Percentiles rank a stretch among this genome's conserved stretches.
phyloP scores from a whole-genome alignment of 1,140 invertebrate species.

The Marisa cornuarietis region DNA sequence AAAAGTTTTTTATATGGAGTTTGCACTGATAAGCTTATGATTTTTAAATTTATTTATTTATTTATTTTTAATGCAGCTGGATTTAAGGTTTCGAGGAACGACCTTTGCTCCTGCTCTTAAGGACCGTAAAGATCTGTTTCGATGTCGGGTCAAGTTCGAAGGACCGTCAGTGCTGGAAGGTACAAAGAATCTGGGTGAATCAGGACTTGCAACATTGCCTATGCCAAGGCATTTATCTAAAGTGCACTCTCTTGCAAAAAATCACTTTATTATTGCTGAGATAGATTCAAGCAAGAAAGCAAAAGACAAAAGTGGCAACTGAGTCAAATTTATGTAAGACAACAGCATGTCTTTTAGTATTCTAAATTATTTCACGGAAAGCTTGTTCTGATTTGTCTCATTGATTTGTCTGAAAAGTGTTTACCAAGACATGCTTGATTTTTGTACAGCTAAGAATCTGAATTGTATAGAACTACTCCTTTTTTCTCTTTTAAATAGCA shows the following conservation, averaged over 20 bases:
- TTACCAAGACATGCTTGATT: too few relatives aligned
- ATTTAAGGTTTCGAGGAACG: slow-evolving; percentile 35
- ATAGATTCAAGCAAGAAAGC: slow-evolving; percentile 23
- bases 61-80: slow-evolving; percentile 28
- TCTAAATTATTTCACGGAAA: too few relatives aligned
- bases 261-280: slow-evolving; percentile 35
- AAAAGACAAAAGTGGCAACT: not conserved
- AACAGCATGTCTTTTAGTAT: too few relatives aligned
- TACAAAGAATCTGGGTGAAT: slow-evolving; percentile 36
- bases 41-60: not conserved
- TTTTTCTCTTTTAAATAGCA: too few relatives aligned
- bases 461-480: too few relatives aligned
- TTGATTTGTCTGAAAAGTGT: too few relatives aligned
- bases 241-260: slow-evolving; percentile 40
- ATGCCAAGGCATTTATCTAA: slow-evolving; percentile 36
- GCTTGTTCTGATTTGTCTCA: too few relatives aligned
- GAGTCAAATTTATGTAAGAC: too few relatives aligned
- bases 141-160: slow-evolving; percentile 47
- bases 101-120: slow-evolving; percentile 27
- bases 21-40: slow-evolving; percentile 1
- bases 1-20: not conserved
- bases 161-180: slow-evolving; percentile 44
- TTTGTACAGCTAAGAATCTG: too few relatives aligned
- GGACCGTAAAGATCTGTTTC: slow-evolving; percentile 30
- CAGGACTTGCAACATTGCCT: slow-evolving; percentile 38